Base-by-base conservation (phyloP, 2,113 vertebrate species). In the Bothrops jararaca region DNA sequence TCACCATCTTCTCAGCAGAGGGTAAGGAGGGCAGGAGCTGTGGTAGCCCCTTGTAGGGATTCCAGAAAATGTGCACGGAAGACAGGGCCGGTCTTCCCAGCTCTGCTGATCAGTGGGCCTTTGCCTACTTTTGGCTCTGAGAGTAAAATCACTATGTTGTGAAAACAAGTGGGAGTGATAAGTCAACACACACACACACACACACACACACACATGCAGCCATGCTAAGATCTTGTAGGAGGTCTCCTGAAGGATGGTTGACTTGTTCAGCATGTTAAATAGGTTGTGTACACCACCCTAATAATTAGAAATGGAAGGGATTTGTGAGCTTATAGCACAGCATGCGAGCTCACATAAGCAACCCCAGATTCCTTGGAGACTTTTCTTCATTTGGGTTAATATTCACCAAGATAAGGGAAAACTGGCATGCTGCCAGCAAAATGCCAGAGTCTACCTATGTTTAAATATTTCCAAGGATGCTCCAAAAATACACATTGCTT, bases 1-100 rank as follows among this genome's bases (percentile, higher is more conserved):
- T 99, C n/a, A 99, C 97, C 91, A 99, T 99, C 96, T 99, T 98
- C 89, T 94, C 97, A 39, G 96, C 54, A 89, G 98, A 98, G 2
- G 98, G 99, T 99, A 98, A 96, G 96, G 48, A 42, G 95, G 94
- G 39, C 48, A 80, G 58, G 24, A 8, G 34, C 29, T 9, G 5
- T 22, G 23, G 2, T 10, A 1, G 42, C 42, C 13, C 11, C 5
- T 5, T 39, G 15, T 18, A n/a, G 69, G 69, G 64, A 34, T 74
- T 74, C n/a, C 13, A 7, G 64, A 34, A 74, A n/a, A 18, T 18
- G n/a, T 34, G 0, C 12, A 3, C 7, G 34, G n/a, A 74, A 74
- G 64, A 34, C 64, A 34, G 2, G 29, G 3, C 13, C 13, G n/a
- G 29, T 5, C 13, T 74, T 74, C n/a, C n/a, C 64, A n/a, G 64